A percentile compares a stretch with the other conserved stretches of the same genome.
phyloP scores from a whole-genome alignment of 2,888 invertebrate species.

The Silvanus unidentatus region DNA sequence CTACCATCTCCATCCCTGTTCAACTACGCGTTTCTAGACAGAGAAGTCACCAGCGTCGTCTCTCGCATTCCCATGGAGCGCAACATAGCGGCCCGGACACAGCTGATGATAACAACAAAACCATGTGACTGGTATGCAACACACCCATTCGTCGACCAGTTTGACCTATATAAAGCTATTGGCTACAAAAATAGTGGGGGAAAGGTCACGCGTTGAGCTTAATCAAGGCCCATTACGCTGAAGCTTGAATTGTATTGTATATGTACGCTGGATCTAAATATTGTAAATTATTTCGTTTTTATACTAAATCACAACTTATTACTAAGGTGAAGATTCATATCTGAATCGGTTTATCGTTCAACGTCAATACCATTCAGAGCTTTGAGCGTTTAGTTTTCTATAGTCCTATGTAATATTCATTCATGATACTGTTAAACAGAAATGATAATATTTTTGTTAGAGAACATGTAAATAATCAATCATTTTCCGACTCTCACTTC shows the following conservation, averaged over 20 bases:
- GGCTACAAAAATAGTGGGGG: conserved; percentile 38
- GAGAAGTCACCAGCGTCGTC: conserved; percentile 16
- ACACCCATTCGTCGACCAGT: conserved; percentile 44
- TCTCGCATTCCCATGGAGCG: conserved; percentile 19
- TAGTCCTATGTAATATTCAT: too few relatives aligned
- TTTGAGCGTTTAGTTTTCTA: too few relatives aligned
- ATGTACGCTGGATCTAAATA: too few relatives aligned
- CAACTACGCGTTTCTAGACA: conserved; percentile 5
- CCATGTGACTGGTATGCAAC: conserved; percentile 52
- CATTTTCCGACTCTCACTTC: too few relatives aligned
- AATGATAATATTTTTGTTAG: too few relatives aligned
- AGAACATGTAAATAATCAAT: too few relatives aligned
- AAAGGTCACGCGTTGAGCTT: conserved; percentile 37
- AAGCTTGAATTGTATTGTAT: not conserved
- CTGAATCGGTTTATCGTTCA: too few relatives aligned
- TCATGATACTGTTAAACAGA: too few relatives aligned
- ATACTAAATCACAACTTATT: too few relatives aligned
- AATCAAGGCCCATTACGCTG: conserved; percentile 2
- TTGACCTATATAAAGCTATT: conserved; percentile 56
- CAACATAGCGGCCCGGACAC: conserved; percentile 46
- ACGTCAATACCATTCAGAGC: too few relatives aligned
- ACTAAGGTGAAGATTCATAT: too few relatives aligned
- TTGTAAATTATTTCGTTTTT: too few relatives aligned
- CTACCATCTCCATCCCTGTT: conserved; percentile 12
- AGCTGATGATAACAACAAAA: conserved; percentile 67